Percentiles rank a stretch among this genome's conserved stretches.
phyloP scores from a whole-genome alignment of 2,888 invertebrate genomes.

The Hydriomena furcata region DNA sequence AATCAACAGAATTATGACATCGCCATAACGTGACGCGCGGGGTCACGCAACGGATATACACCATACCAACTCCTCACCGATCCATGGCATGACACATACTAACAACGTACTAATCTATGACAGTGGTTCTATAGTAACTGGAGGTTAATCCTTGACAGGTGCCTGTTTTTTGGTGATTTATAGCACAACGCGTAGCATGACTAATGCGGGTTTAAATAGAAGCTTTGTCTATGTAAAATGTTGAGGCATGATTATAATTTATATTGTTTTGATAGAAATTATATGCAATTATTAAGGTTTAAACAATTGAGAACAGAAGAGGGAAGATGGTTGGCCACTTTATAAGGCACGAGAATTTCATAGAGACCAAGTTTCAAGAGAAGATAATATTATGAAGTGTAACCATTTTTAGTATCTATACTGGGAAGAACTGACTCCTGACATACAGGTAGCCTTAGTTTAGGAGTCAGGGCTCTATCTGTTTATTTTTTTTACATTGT shows the following conservation, averaged over 20 bases:
- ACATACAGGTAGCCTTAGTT: too few relatives aligned
- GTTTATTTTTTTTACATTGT: too few relatives aligned
- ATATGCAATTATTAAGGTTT: slow-evolving; percentile 13
- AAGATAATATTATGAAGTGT: too few relatives aligned
- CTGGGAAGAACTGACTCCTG: too few relatives aligned
- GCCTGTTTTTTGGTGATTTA: slow-evolving; percentile 80
- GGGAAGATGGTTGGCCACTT: too few relatives aligned
- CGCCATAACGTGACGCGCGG: slow-evolving; percentile 58
- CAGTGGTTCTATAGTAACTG: slow-evolving; percentile 18
- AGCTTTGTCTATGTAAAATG: slow-evolving; percentile 52
- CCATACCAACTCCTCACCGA: slow-evolving; percentile 10
- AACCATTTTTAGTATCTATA: too few relatives aligned
- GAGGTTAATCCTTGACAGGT: slow-evolving; percentile 38
- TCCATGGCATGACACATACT: slow-evolving; percentile 10
- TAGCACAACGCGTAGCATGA: slow-evolving; percentile 66
- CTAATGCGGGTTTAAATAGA: slow-evolving; percentile 62
- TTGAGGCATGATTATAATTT: slow-evolving; percentile 45
- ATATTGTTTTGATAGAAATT: slow-evolving; percentile 22
- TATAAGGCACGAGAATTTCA: too few relatives aligned
- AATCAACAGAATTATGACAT: slow-evolving; percentile 79
- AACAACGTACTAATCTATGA: slow-evolving; percentile 12
- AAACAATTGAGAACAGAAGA: too few relatives aligned
- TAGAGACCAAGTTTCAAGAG: too few relatives aligned
- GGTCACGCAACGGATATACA: slow-evolving; percentile 43
- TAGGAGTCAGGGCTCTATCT: too few relatives aligned